Percentiles rank a stretch among this genome's conserved stretches.
Conservation (phyloP, 1,140 invertebrate species). For the Dendroctonus ponderosae region DNA sequence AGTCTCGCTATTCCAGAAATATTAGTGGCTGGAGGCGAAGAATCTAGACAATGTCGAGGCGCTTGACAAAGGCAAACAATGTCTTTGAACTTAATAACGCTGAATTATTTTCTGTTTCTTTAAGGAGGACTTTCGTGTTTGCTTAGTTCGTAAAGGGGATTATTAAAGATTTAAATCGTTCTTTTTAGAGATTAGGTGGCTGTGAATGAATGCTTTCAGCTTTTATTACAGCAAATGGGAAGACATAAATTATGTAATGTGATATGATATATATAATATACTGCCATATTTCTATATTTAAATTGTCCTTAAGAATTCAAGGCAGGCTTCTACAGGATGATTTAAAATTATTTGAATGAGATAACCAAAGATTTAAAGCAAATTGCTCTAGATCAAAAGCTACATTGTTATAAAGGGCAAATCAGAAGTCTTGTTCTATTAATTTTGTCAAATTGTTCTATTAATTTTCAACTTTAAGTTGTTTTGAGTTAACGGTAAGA, state of each 20-base stretch:
- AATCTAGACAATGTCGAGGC: constrained; percentile 8
- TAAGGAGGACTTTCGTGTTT: no score
- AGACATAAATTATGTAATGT: no score
- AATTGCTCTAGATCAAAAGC: background rate
- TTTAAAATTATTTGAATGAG: no score
- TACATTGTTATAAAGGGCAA: no score
- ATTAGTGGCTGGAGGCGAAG: constrained; percentile 10
- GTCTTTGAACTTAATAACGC: background rate
- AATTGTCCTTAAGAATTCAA: background rate
- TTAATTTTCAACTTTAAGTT: background rate
- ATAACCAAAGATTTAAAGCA: background rate
- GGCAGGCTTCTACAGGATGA: background rate
- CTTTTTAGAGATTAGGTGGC: no score
- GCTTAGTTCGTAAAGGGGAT: no score
- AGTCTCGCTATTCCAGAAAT: constrained; percentile 8
- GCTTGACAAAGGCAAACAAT: constrained; percentile 16
- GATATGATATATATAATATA: no score
- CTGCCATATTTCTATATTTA: background rate
- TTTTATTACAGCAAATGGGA: no score
- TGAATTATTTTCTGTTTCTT: no score
- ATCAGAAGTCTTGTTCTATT: background rate
- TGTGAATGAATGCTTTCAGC: no score
- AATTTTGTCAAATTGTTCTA: background rate
- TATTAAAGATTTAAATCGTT: no score
- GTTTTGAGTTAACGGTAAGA: background rate